phyloP scores from a whole-genome alignment of 2,888 invertebrate species.

The Eupithecia vulgata region DNA sequence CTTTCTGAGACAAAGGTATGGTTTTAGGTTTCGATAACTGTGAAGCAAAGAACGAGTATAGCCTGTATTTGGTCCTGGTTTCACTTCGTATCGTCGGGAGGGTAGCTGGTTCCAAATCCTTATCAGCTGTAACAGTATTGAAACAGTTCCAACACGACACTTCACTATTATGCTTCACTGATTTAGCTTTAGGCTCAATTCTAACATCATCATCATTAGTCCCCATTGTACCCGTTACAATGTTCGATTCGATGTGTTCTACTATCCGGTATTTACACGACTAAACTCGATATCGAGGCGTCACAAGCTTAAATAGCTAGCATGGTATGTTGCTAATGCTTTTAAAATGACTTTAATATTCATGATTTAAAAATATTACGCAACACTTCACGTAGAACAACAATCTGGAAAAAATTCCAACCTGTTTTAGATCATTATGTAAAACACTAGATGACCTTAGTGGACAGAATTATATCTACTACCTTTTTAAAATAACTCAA shows the following conservation, averaged over 20 bases:
- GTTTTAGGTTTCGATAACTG: constrained; percentile 69
- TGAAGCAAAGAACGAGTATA: constrained; percentile 69
- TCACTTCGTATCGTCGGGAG: constrained; percentile 63
- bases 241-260: constrained; percentile 32
- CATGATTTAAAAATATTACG: constrained; percentile 59
- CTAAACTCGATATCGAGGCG: constrained; percentile 58
- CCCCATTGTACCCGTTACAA: constrained; percentile 41
- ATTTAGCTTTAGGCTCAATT: constrained; percentile 48
- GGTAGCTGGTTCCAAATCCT: constrained; percentile 50
- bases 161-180: constrained; percentile 51
- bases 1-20: constrained; percentile 70
- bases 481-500: constrained; percentile 3
- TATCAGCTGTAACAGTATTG: constrained; percentile 52
- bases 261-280: constrained; percentile 44
- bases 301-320: constrained; percentile 64
- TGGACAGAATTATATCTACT: constrained; percentile 18
- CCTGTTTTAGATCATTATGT: constrained; percentile 51
- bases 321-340: constrained; percentile 56
- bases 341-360: constrained; percentile 68
- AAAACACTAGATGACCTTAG: constrained; percentile 45
- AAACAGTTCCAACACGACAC: constrained; percentile 76
- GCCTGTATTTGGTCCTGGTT: constrained; percentile 65
- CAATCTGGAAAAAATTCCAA: constrained; percentile 50
- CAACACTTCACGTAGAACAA: constrained; percentile 53
- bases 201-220: constrained; percentile 38